phyloP scores from a whole-genome alignment of 92 coral and sea anemone species.

The Palythoa caribaeorum region DNA sequence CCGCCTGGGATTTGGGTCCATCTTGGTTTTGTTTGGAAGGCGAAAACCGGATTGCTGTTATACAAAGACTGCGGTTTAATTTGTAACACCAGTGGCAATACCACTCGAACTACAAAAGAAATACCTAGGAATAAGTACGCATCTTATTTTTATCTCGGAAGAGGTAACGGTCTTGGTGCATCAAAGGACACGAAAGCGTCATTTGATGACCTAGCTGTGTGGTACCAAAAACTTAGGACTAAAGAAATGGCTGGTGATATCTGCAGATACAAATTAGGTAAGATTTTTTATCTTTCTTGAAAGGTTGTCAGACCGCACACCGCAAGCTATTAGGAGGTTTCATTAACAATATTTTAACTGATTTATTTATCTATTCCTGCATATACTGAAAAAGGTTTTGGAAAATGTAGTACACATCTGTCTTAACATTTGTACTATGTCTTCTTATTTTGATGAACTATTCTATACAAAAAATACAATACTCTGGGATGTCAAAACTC shows the following conservation, averaged over 20 bases:
- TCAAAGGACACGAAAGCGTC: constrained; percentile 59
- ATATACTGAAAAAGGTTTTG: too few species aligned
- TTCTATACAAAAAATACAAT: too few species aligned
- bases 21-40: constrained; percentile 78
- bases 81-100: constrained; percentile 7
- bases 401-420: too few species aligned
- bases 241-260: constrained; percentile 50
- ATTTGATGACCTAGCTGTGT: constrained; percentile 81
- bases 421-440: too few species aligned
- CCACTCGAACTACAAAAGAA: not conserved
- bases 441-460: too few species aligned
- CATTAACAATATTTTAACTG: too few species aligned
- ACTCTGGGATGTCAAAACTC: too few species aligned
- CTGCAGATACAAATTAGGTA: constrained; percentile 76
- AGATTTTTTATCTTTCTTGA: not conserved
- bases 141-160: constrained; percentile 51
- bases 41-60: constrained; percentile 65
- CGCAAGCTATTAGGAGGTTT: too few species aligned
- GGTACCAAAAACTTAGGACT: constrained; percentile 59
- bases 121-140: not conserved
- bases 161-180: constrained; percentile 60
- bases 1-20: constrained; percentile 74
- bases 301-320: too few species aligned
- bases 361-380: too few species aligned
- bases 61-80: constrained; percentile 69